Conservation (phyloP, 2,888 invertebrate genomes). For the Polydrusus pterygomalis region DNA sequence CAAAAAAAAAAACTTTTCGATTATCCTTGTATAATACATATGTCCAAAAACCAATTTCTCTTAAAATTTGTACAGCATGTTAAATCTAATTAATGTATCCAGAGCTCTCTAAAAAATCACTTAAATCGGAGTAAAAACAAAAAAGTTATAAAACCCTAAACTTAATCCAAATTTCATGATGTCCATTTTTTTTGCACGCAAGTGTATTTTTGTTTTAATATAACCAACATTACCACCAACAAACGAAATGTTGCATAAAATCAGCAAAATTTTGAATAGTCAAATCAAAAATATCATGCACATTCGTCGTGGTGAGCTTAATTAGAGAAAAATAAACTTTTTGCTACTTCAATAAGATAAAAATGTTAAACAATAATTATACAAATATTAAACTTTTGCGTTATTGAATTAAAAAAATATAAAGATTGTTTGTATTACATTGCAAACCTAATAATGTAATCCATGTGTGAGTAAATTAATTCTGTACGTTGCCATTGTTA, state of each 20-base stretch:
- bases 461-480: background rate
- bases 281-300: slow-evolving; percentile 41
- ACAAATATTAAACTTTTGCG: slow-evolving; percentile 3
- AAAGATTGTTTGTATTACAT: slow-evolving; percentile 2
- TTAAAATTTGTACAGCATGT: no score
- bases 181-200: no score
- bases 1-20: no score
- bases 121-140: no score
- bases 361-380: background rate
- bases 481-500: background rate
- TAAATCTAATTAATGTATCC: no score
- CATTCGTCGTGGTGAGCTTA: slow-evolving; percentile 19
- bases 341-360: slow-evolving; percentile 3
- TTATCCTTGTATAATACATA: no score
- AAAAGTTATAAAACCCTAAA: no score
- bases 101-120: no score
- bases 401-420: slow-evolving; percentile 8
- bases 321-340: background rate
- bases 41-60: no score
- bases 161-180: no score
- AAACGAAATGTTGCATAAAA: slow-evolving; percentile 43
- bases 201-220: no score
- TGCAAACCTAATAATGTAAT: background rate
- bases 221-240: slow-evolving; percentile 19
- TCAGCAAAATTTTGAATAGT: slow-evolving; percentile 45